These are phyloP conservation scores for Macquaria ambigua DNA, from an alignment of 2,113 vertebrate genomes.

Conservation along the genomic window DNA sequence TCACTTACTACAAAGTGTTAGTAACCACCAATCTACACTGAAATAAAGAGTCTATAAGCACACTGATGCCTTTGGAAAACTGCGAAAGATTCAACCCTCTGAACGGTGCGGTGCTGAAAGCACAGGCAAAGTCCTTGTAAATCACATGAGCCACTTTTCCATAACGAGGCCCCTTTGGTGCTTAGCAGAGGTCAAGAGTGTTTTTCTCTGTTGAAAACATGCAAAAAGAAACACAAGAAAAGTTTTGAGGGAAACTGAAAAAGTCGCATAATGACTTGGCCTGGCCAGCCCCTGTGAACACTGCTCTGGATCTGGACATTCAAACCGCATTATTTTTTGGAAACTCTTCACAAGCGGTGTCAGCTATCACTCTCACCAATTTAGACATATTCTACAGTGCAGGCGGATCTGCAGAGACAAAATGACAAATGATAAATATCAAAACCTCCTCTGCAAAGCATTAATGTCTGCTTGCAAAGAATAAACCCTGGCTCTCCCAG, in stretches of 20 bases:
- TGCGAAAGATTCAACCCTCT: slow-evolving; percentile 7
- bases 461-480: slow-evolving; percentile 84
- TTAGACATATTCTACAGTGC: slow-evolving; percentile 45
- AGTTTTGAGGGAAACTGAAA: slow-evolving; percentile 40
- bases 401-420: slow-evolving; percentile 61
- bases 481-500: slow-evolving; percentile 82
- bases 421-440: slow-evolving; percentile 80
- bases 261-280: slow-evolving; percentile 35
- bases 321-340: slow-evolving; percentile 16
- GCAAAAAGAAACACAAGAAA: slow-evolving; percentile 33
- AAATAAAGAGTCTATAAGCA: slow-evolving; percentile 23
- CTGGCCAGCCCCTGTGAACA: slow-evolving; percentile 3
- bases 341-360: slow-evolving; percentile 25
- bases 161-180: slow-evolving; percentile 39
- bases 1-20: background rate
- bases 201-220: slow-evolving; percentile 36
- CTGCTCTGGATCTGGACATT: slow-evolving; percentile 29
- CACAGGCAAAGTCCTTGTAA: slow-evolving; percentile 44
- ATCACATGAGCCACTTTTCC: slow-evolving; percentile 51
- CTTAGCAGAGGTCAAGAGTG: slow-evolving; percentile 41
- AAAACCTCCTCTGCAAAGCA: slow-evolving; percentile 75
- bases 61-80: slow-evolving; percentile 16
- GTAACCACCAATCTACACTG: background rate
- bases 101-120: slow-evolving; percentile 32
- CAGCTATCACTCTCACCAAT: slow-evolving; percentile 42